These are phyloP conservation scores for Petrophora chlorosata DNA, from an alignment of 2,888 invertebrate species.

Conservation along the genomic window DNA sequence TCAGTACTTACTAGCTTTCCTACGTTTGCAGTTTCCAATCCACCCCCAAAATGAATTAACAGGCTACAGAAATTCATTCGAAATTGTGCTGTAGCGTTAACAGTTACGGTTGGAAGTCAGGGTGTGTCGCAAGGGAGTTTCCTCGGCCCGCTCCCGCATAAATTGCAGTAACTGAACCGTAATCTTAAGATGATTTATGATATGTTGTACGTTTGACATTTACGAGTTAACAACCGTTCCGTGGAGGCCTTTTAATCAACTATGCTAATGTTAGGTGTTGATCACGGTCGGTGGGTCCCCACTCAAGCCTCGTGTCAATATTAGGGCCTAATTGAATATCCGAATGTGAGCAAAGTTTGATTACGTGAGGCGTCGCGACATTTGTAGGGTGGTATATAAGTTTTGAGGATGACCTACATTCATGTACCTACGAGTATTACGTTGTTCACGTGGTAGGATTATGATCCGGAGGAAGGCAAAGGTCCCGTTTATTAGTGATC, in stretches of 20 bases:
- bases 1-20: slow-evolving; percentile 71
- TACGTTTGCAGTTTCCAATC: slow-evolving; percentile 62
- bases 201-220: slow-evolving; percentile 78
- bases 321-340: slow-evolving; percentile 75
- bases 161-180: slow-evolving; percentile 71
- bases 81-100: slow-evolving; percentile 40
- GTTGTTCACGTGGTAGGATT: not conserved
- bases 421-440: too few species aligned
- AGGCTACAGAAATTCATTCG: slow-evolving; percentile 6
- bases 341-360: slow-evolving; percentile 70
- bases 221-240: slow-evolving; percentile 77
- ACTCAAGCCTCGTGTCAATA: slow-evolving; percentile 74
- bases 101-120: slow-evolving; percentile 39
- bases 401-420: slow-evolving; percentile 26
- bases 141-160: slow-evolving; percentile 53
- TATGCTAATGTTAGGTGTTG: slow-evolving; percentile 81
- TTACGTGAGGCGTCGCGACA: slow-evolving; percentile 53
- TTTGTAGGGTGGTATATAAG: slow-evolving; percentile 40
- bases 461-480: not conserved
- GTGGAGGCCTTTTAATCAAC: slow-evolving; percentile 81
- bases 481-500: too few species aligned
- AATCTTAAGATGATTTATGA: slow-evolving; percentile 83
- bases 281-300: slow-evolving; percentile 59
- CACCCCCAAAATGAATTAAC: slow-evolving; percentile 44
- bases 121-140: slow-evolving; percentile 42